A percentile compares a stretch with the other conserved stretches of the same genome.
Evolutionary conservation across 2,797 vertebrate species (phyloP).

Genomic region (Thamnophis elegans): DNA sequence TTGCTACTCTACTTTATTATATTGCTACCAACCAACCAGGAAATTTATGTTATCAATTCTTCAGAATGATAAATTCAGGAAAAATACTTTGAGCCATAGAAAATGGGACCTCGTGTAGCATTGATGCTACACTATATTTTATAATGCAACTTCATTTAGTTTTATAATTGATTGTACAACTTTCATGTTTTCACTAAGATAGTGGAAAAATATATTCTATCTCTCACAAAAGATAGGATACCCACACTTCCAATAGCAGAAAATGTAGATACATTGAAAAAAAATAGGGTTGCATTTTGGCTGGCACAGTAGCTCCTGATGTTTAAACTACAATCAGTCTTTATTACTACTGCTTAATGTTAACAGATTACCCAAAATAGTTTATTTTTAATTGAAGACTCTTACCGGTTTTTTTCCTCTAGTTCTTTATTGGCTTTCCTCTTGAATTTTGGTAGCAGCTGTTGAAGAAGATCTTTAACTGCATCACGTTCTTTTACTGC

Average conservation of each 20-base stretch:
- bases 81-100: background rate
- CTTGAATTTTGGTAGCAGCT: conserved; percentile 96
- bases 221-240: background rate
- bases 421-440: conserved; percentile 98
- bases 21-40: background rate
- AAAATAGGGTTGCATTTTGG: background rate
- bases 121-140: background rate
- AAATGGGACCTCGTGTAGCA: background rate
- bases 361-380: conserved; percentile 22
- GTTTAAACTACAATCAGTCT: background rate
- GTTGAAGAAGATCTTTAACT: conserved; percentile 95
- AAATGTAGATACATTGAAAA: background rate
- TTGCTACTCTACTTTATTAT: background rate
- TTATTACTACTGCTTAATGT: conserved; percentile 6
- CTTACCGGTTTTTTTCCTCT: conserved; percentile 97
- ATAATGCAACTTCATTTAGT: background rate
- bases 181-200: background rate
- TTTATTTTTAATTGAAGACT: background rate
- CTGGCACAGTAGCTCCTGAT: background rate
- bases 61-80: background rate
- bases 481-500: conserved; percentile 92
- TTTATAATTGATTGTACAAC: background rate
- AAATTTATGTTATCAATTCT: background rate
- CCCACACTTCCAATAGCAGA: background rate
- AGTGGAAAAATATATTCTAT: background rate